Conservation (phyloP, 2,888 invertebrate species). For the Lasius fuliginosus region DNA sequence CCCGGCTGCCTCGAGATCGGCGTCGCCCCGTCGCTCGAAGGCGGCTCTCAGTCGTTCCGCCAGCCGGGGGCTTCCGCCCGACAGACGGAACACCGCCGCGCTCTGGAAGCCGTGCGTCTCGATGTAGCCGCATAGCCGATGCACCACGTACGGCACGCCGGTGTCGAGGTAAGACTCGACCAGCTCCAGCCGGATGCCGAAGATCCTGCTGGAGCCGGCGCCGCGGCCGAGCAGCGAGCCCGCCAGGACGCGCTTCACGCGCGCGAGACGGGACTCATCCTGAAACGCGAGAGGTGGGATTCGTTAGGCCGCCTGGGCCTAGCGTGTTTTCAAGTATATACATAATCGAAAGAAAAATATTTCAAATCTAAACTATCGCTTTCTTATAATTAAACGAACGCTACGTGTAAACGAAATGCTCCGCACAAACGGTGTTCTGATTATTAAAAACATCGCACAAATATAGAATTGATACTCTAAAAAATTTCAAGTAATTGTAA, state of each 20-base stretch:
- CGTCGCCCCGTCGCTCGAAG: slow-evolving; percentile 88
- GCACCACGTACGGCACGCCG: slow-evolving; percentile 85
- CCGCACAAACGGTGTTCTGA: not conserved
- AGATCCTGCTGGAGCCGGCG: slow-evolving; percentile 78
- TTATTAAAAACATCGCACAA: not conserved
- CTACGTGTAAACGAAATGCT: not conserved
- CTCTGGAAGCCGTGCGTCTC: slow-evolving; percentile 85
- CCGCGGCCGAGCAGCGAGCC: slow-evolving; percentile 82
- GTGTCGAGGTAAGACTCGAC: slow-evolving; percentile 83
- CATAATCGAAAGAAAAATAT: not conserved
- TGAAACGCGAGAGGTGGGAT: slow-evolving; percentile 54
- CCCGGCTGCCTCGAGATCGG: slow-evolving; percentile 87
- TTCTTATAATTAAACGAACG: not conserved
- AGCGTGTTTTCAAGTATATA: not conserved
- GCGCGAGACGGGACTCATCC: slow-evolving; percentile 85
- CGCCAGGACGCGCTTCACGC: slow-evolving; percentile 84
- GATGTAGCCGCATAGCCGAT: slow-evolving; percentile 86
- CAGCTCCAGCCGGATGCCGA: slow-evolving; percentile 83
- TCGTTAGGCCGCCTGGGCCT: not conserved
- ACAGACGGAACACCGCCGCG: slow-evolving; percentile 86
- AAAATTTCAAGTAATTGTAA: not conserved
- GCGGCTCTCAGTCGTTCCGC: slow-evolving; percentile 87
- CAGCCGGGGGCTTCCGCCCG: slow-evolving; percentile 87
- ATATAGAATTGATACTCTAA: not conserved
- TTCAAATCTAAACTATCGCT: not conserved